Conservation (phyloP, 2,113 vertebrate species). For the Melanostigma gelatinosum region DNA sequence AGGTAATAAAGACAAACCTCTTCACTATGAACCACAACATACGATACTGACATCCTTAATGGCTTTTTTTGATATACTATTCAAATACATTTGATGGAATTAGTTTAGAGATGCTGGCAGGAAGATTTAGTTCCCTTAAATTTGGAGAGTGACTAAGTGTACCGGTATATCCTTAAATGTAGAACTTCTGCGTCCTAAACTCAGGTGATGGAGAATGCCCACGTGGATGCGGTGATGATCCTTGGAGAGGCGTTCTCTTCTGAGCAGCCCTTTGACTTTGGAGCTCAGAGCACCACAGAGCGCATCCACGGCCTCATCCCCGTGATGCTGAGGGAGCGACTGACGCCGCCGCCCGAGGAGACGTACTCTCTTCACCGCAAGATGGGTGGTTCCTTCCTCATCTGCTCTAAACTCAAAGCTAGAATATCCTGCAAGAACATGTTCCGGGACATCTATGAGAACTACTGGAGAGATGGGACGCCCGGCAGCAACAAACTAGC, state of each 20-base stretch:
- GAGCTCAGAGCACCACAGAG: slow-evolving; percentile 74
- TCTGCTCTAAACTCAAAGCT: slow-evolving; percentile 95
- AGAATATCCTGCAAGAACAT: slow-evolving; percentile 89
- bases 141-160: too few relatives aligned
- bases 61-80: too few relatives aligned
- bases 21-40: background rate
- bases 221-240: slow-evolving; percentile 77
- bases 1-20: slow-evolving; percentile 70
- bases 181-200: background rate
- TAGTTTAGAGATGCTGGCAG: too few relatives aligned
- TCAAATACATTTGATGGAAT: too few relatives aligned
- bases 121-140: too few relatives aligned
- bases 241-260: slow-evolving; percentile 75
- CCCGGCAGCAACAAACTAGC: background rate
- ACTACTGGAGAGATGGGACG: slow-evolving; percentile 81
- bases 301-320: slow-evolving; percentile 79
- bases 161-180: background rate
- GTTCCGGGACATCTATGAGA: slow-evolving; percentile 89
- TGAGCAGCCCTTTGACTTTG: slow-evolving; percentile 73
- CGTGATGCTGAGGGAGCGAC: slow-evolving; percentile 86
- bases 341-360: slow-evolving; percentile 92
- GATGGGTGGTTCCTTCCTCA: slow-evolving; percentile 98
- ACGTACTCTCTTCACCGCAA: slow-evolving; percentile 97
- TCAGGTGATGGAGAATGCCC: slow-evolving; percentile 87
- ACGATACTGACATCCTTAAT: too few relatives aligned